Conservation (phyloP, 2,797 vertebrate species). For the Anas bahamensis region DNA sequence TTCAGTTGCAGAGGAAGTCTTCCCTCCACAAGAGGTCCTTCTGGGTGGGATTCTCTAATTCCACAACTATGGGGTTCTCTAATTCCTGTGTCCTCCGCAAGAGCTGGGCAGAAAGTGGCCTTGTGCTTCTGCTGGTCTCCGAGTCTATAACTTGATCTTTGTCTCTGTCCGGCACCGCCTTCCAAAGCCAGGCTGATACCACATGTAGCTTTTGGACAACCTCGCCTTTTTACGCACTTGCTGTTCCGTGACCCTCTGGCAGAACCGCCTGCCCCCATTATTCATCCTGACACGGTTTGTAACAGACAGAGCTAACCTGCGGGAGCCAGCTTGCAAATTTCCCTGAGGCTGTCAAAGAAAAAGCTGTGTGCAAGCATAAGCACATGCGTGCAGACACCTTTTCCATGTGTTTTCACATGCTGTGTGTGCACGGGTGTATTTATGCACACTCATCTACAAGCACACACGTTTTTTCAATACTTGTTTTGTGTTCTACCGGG, state of each 20-base stretch:
- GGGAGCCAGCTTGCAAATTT: slow-evolving; percentile 36
- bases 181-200: background rate
- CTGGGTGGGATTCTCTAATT: background rate
- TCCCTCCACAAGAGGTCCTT: background rate
- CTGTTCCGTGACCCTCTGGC: slow-evolving; percentile 70
- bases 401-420: background rate
- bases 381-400: background rate
- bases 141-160: background rate
- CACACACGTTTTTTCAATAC: background rate
- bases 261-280: slow-evolving; percentile 59
- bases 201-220: background rate
- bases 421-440: background rate
- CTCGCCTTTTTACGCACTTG: slow-evolving; percentile 43
- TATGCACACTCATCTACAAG: background rate
- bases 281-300: slow-evolving; percentile 62
- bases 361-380: background rate
- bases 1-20: background rate
- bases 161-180: background rate
- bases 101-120: background rate
- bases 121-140: background rate
- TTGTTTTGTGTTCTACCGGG: background rate
- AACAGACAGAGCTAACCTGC: slow-evolving; percentile 50
- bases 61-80: background rate
- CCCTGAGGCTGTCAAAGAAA: background rate
- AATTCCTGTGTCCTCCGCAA: background rate